Conservation (phyloP, 2,113 vertebrate species). For the Pagrus major region DNA sequence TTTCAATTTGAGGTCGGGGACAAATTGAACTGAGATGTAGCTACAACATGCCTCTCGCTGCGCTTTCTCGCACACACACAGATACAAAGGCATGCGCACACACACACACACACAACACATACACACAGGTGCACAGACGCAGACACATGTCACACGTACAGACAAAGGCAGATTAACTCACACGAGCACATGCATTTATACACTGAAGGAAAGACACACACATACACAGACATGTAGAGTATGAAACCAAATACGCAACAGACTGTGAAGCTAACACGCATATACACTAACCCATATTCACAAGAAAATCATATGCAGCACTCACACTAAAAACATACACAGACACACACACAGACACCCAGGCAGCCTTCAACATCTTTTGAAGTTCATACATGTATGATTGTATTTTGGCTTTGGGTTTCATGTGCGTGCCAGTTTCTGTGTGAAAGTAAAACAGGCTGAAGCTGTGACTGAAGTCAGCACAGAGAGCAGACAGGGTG, state of each 20-base stretch:
- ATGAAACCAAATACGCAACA: conserved; percentile 26
- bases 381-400: conserved; percentile 16
- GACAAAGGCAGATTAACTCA: conserved; percentile 44
- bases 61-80: conserved; percentile 21
- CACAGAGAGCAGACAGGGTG: background rate
- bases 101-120: background rate
- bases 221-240: background rate
- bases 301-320: background rate
- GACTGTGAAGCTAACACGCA: conserved; percentile 13
- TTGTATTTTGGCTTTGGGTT: background rate
- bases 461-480: background rate
- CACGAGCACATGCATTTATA: conserved; percentile 6
- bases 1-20: conserved; percentile 85
- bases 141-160: conserved; percentile 35
- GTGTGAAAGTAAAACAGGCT: background rate
- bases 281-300: background rate
- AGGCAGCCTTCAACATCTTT: background rate
- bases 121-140: conserved; percentile 10
- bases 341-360: background rate
- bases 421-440: background rate
- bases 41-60: conserved; percentile 78
- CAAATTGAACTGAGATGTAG: conserved; percentile 85
- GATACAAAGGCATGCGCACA: background rate
- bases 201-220: conserved; percentile 8
- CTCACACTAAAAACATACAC: background rate